Conservation (phyloP, 1,140 invertebrate species). For the Neodiprion fabricii region DNA sequence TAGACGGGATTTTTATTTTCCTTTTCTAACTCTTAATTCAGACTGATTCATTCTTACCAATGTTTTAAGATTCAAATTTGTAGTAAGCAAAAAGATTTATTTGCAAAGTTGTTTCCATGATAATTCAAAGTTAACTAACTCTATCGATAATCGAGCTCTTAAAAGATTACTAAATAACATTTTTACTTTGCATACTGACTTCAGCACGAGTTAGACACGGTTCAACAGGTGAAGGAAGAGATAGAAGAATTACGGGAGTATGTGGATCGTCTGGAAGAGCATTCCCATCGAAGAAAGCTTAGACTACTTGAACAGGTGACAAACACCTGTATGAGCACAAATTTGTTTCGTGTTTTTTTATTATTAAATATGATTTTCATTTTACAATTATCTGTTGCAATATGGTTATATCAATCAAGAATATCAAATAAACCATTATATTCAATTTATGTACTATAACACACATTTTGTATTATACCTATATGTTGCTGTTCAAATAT, state of each 20-base stretch:
- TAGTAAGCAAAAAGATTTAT: too few species aligned
- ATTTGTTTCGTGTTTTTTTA: slow-evolving; percentile 20
- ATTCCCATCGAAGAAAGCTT: slow-evolving; percentile 84
- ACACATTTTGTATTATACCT: slow-evolving; percentile 9
- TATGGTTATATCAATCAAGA: slow-evolving; percentile 4
- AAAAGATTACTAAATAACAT: background rate
- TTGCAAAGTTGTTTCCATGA: too few species aligned
- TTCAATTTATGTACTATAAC: slow-evolving; percentile 13
- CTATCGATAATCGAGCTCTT: too few species aligned
- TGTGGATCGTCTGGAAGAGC: slow-evolving; percentile 87
- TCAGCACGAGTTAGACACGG: slow-evolving; percentile 85
- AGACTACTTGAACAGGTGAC: slow-evolving; percentile 87
- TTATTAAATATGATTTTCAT: slow-evolving; percentile 24
- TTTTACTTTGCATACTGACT: background rate
- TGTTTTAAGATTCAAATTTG: too few species aligned
- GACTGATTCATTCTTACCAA: too few species aligned
- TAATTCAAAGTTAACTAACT: too few species aligned
- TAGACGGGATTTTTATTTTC: too few species aligned
- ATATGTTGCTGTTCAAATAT: slow-evolving; percentile 15
- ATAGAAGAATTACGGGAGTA: slow-evolving; percentile 91
- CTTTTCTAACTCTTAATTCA: too few species aligned
- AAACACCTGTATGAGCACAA: slow-evolving; percentile 21
- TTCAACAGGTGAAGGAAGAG: slow-evolving; percentile 92
- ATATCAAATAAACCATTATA: background rate
- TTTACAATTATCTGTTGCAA: slow-evolving; percentile 23